Evolutionary conservation across 2,888 invertebrate genomes (phyloP).

Genomic region (Odontothrips loti): DNA sequence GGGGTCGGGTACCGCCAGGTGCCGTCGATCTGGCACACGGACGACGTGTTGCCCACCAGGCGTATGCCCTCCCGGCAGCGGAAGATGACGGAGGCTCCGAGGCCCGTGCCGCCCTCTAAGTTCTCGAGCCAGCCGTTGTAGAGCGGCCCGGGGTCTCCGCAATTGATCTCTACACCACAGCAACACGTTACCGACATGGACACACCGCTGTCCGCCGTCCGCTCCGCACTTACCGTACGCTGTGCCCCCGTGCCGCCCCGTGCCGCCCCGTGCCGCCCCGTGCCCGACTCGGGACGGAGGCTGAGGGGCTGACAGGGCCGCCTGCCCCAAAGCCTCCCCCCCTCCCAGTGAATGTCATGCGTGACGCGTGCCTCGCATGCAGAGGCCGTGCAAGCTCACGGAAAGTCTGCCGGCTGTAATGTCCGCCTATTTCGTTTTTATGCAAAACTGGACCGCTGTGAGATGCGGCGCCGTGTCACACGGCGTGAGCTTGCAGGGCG

Average conservation of each 20-base stretch:
- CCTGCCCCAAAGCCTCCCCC: background rate
- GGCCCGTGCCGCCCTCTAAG: slow-evolving; percentile 80
- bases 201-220: slow-evolving; percentile 12
- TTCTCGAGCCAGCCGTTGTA: slow-evolving; percentile 96
- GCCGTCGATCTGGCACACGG: slow-evolving; percentile 90
- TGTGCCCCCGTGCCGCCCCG: background rate
- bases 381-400: background rate
- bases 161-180: slow-evolving; percentile 81
- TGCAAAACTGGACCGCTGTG: no score
- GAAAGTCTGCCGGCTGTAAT: no score
- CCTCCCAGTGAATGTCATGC: no score
- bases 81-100: slow-evolving; percentile 89
- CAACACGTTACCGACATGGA: slow-evolving; percentile 30
- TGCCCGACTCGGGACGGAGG: background rate
- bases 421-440: no score
- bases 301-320: no score
- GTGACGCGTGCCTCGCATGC: slow-evolving; percentile 22
- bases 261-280: background rate
- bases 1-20: slow-evolving; percentile 92
- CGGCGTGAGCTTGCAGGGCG: no score
- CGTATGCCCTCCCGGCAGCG: slow-evolving; percentile 90
- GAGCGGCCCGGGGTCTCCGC: slow-evolving; percentile 87
- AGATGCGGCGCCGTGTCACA: no score
- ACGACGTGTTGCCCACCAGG: slow-evolving; percentile 80
- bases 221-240: background rate